phyloP scores from a whole-genome alignment of 2,797 vertebrate genomes.

The Acanthurus lineatus region DNA sequence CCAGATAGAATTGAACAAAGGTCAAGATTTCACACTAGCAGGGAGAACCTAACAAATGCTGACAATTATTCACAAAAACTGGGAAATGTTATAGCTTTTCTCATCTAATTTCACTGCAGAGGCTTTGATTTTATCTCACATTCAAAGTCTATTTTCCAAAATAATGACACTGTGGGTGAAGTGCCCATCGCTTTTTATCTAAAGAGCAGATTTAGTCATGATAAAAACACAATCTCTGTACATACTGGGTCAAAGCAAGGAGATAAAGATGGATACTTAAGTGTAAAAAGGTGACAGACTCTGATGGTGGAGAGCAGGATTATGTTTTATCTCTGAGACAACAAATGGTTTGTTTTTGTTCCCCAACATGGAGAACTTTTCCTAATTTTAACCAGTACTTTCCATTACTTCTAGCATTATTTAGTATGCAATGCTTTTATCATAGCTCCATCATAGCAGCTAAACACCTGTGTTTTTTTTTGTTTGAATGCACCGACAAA shows the following conservation, averaged over 20 bases:
- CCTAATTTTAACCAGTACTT: not conserved
- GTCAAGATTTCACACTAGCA: conserved; percentile 17
- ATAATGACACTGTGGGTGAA: too few species aligned
- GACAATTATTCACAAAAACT: not conserved
- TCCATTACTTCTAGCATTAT: not conserved
- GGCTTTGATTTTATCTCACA: not conserved
- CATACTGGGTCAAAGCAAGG: not conserved
- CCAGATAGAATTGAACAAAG: conserved; percentile 15
- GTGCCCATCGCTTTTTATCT: not conserved
- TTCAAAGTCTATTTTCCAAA: not conserved
- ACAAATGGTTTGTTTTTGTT: not conserved
- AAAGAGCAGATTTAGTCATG: not conserved
- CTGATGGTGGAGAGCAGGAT: not conserved
- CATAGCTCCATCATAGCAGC: not conserved
- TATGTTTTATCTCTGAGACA: not conserved
- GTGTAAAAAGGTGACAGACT: not conserved
- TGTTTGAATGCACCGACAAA: not conserved
- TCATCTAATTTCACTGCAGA: conserved; percentile 8
- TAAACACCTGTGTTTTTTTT: not conserved
- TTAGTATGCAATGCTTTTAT: too few species aligned
- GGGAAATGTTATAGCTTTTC: not conserved
- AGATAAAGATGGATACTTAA: not conserved
- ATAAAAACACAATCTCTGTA: not conserved
- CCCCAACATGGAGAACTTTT: not conserved
- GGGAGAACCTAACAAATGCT: not conserved